Conservation (phyloP, 2,888 invertebrate genomes). For the Vanessa cardui region DNA sequence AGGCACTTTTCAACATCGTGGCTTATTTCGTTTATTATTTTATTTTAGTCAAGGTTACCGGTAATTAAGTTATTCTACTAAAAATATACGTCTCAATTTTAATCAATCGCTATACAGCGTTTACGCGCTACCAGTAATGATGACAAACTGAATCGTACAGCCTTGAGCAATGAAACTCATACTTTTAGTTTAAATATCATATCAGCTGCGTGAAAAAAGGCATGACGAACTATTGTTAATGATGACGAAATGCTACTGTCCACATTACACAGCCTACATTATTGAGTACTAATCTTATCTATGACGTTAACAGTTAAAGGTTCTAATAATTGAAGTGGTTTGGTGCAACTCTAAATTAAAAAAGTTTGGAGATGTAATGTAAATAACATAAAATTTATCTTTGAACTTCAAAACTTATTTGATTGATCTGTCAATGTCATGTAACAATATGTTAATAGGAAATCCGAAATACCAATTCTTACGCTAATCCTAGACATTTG, state of each 20-base stretch:
- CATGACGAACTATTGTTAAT: constrained; percentile 40
- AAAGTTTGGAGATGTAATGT: not conserved
- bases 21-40: constrained; percentile 18
- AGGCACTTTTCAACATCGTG: constrained; percentile 76
- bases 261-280: constrained; percentile 27
- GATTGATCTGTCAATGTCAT: constrained; percentile 4
- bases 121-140: constrained; percentile 50
- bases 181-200: constrained; percentile 48
- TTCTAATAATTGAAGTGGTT: not conserved
- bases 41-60: constrained; percentile 59
- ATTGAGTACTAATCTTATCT: constrained; percentile 6
- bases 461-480: too few species aligned
- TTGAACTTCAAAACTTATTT: not conserved
- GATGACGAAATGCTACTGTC: constrained; percentile 34
- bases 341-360: not conserved
- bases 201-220: constrained; percentile 50
- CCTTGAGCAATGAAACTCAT: constrained; percentile 58
- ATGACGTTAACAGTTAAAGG: not conserved
- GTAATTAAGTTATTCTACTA: constrained; percentile 20
- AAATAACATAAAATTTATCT: constrained; percentile 9
- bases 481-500: too few species aligned
- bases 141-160: constrained; percentile 57
- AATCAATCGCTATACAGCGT: constrained; percentile 39
- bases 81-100: not conserved
- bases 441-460: too few species aligned